Evolutionary conservation across 2,888 invertebrate species (phyloP), one percentile per base, ranked within the genome.

Genomic region (Altica lythri): DNA sequence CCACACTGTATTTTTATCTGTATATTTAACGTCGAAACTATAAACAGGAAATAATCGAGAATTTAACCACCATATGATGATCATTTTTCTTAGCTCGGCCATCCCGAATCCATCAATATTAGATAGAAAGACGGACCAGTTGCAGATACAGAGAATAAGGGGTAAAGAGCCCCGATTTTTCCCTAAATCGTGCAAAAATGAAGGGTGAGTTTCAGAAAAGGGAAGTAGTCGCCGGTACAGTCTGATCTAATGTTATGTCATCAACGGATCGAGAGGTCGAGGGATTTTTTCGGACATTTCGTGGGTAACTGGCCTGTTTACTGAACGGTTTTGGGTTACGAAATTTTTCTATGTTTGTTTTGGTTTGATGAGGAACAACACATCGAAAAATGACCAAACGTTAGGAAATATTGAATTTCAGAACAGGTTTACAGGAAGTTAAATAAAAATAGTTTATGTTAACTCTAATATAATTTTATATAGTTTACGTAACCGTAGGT

Each of bases 181-280:
- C 74, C 74, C 71, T 69, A 72, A 74, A 74, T 71, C 70, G 68
- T 61, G 67, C 71, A 74, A 73, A 72, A 72, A 70, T 68, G 69
- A 71, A 71, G 72, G 72, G 71, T 69, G 70, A 59, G 64, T 54
- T 62, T 64, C 69, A 66, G 71, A 71, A 72, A 72, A 71, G 72
- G 73, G 72, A 71, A 72, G 69, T 67, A 14, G 16, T 14, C 57
- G 62, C 55, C 63, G 48, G 71, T 73, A 73, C 71, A 72, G 72
- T 66, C 72, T 72, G 72, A 69, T 65, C 72, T 72, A 73, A 72
- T 71, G 71, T 71, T 70, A 63, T 68, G 68, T 70, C 68, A 70
- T 68, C 70, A 60, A 49, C 45, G 34, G 16, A 34, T 16, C 30
- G 30, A 34, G 9, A 14, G 34, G 16, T 55, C 58, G 64, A 59